Evolutionary conservation across 2,113 vertebrate genomes (phyloP), one percentile per base, ranked within the genome.

Genomic region (Nothocercus julius): DNA sequence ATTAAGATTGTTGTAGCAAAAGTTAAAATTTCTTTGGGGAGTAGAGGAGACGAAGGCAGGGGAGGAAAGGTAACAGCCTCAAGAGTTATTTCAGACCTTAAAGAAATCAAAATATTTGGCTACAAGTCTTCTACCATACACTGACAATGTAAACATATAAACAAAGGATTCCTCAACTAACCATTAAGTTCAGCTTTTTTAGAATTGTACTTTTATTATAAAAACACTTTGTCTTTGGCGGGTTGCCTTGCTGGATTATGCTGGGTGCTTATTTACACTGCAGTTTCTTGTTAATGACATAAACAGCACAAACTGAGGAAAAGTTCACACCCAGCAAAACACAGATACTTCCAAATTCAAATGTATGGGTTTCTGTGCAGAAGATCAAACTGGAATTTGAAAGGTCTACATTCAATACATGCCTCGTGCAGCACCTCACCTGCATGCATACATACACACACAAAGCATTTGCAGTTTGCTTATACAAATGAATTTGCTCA

Each of bases 21-120:
- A 81, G 75, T 27, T 79, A 92, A 93, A 91, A 93, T 64, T 78
- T 88, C 83, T 79, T 53, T 44, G 44, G 15, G 66, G 44, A 76
- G 66, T 53, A 56, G 38, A 76, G 87, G 72, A 22, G 34, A 89
- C 24, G 49, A 94, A 83, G 63, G 85, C 56, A 94, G 45, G 82
- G 42, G 76, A 95, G 47, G 83, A 13, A 53, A 96, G 92, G 81
- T 92, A 93, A 96, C 77, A 96, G 86, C 92, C 88, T 90, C 93
- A 96, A 75, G 54, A 79, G 81, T 90, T 85, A 82, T 85, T 87
- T 92, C 62, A 27, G 6, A 66, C 36, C 53, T 77, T 66, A 93
- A 75, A 87, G 67, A 88, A 95, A 96, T 94, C 76, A 96, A 96
- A 94, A 40, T 54, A 81, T 64, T 93, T 92, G 85, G 74, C 93